phyloP scores from a whole-genome alignment of 2,888 invertebrate species.

The Willowsia nigromaculata region DNA sequence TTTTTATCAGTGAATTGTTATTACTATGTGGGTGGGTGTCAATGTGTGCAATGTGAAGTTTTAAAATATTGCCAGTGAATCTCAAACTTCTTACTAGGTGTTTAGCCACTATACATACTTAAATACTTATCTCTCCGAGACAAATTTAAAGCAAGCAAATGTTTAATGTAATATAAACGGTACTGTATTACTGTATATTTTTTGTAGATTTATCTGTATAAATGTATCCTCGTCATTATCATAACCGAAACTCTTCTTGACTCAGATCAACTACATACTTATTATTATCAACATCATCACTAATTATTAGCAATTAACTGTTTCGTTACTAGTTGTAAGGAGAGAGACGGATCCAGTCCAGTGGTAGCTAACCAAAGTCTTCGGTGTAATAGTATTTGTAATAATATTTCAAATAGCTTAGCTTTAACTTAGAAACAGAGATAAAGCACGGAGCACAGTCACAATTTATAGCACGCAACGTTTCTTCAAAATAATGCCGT shows the following conservation, averaged over 20 bases:
- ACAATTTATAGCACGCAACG: not conserved
- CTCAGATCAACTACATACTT: constrained; percentile 4
- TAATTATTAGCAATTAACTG: not conserved
- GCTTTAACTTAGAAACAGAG: not conserved
- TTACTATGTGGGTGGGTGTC: constrained; percentile 37
- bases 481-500: not conserved
- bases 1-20: not conserved
- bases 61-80: constrained; percentile 71
- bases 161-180: constrained; percentile 29
- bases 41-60: constrained; percentile 70
- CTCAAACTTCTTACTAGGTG: constrained; percentile 35
- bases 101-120: not conserved
- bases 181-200: constrained; percentile 62
- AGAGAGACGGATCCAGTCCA: not conserved
- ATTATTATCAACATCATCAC: not conserved
- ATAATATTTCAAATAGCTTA: not conserved
- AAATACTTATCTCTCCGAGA: not conserved
- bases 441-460: not conserved
- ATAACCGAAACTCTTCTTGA: constrained; percentile 16
- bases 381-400: not conserved
- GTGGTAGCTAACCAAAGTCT: constrained; percentile 38
- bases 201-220: constrained; percentile 61
- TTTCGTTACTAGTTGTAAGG: not conserved
- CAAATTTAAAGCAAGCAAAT: not conserved
- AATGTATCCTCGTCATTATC: not conserved